Base-by-base conservation (phyloP, 2,888 invertebrate genomes). In the Thyatira batis region DNA sequence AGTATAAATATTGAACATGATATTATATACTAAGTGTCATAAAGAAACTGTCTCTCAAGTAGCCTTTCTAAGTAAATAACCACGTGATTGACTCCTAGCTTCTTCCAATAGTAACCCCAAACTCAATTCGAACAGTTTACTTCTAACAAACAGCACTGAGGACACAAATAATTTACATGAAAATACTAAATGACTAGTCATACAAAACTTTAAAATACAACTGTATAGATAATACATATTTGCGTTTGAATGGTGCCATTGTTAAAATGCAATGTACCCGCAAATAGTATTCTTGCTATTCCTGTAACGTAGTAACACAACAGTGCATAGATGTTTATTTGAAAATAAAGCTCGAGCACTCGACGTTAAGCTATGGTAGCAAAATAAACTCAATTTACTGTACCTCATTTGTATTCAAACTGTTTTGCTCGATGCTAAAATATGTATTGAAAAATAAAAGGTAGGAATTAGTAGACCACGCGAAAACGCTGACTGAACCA, bases 401-500 rank as follows among this genome's bases (percentile, higher is more conserved):
- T 46, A 50, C 49, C 63, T 68, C 63, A 65, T 66, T 63, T 66
- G 63, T 59, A 63, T 69, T 60, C 57, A 51, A 54, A 63, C 52
- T 57, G 58, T 55, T 58, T 58, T 57, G 46, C 54, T 53, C 57
- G 53, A 57, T 69, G 57, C 51, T 56, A 58, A 63, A 69, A 66
- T 57, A 63, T 58, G 57, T 58, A 65, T 66, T 69, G 59, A 55
- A 69, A 69, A 63, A 56, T 63, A 57, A 69, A 69, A 20, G 53
- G 58, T 33, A 21, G 27, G 55, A 68, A 63, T 65, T 60, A 65
- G 63, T 20, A 57, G 58, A 53, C 57, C 28, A 28, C 23, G 48
- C 10, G 52, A 60, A 65, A 60, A 27, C 50, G 67, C 67, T 63
- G 63, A 67, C 66, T 59, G 53, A 63, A 54, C 50, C 52, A 55